Base-by-base conservation (phyloP, 2,113 vertebrate species). In the Daubentonia madagascariensis region DNA sequence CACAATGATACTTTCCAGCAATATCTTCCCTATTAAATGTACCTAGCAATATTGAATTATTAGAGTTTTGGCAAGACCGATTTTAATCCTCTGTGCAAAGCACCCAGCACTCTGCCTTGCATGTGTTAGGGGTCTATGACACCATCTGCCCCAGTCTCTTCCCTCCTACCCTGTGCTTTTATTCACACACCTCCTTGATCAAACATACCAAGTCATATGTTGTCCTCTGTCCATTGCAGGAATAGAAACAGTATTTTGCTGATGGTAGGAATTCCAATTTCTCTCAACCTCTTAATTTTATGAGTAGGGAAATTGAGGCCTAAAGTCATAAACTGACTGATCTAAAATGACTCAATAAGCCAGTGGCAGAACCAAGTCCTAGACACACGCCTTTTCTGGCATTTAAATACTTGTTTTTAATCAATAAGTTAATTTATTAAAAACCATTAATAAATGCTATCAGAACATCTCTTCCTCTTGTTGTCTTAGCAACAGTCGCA, bases 201-300 rank as follows among this genome's bases (percentile, higher is more conserved):
- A 25, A 78, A 78, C 8, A 37, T 25, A 32, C 25, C 94, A 30
- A 59, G 17, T 43, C 13, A 30, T n/a, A 78, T 22, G 6, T 6
- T 65, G 0, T 8, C 14, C 3, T 63, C 43, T 65, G 3, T 18
- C 2, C 8, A 23, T 23, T 86, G 2, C 1, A 81, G 0, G 20
- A 54, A 59, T 85, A 65, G 22, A 92, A 89, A 76, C 3, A 43
- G 1, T 48, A 9, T 63, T 89, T 76, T 80, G 18, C 22, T 43
- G 25, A 45, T 45, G 78, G 7, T 68, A 81, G 10, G 6, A 86
- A 85, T 86, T 67, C 16, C 22, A 48, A 73, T n/a, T 13, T 86
- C 10, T 52, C 30, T 2, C 12, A 68, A 63, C 13, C 2, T 2
- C 9, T 1, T 13, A 40, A 43, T 79, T 94, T 94, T 80, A 75